Base-by-base conservation (phyloP, 2,888 invertebrate genomes). In the Creontiades dilutus region DNA sequence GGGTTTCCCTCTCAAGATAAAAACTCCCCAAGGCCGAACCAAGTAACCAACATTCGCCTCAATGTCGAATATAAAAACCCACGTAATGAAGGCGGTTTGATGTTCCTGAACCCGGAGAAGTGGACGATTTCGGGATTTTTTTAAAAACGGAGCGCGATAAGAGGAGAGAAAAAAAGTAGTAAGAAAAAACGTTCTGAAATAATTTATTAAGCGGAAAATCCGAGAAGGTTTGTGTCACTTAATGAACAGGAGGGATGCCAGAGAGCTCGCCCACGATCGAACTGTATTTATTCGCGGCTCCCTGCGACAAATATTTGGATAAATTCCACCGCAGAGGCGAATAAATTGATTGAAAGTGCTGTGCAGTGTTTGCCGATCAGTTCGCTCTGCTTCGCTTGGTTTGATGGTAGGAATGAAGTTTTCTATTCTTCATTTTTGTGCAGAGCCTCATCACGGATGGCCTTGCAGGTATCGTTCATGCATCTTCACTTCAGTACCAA, bases 271-370 rank as follows among this genome's bases (percentile, higher is more conserved):
- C 78, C 78, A 78, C 78, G 37, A 37, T 78, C 78, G 46, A 46
- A 78, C 78, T 28, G 19, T 78, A 78, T 78, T 78, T 78, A 78
- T 78, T 78, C 46, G 78, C 78, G n/a, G 78, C n/a, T 78, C 37
- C n/a, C n/a, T 13, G 16, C 78, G 28, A 16, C 27, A 28, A 37
- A 78, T 78, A 27, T 78, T 78, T 78, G 78, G 78, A 78, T 13
- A n/a, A 37, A 78, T 46, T 78, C 78, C 78, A 78, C 27, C 78
- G 19, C 16, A 37, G 5, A 1, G 14, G 19, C 46, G 13, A 27
- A 28, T 46, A 28, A 37, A 37, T 23, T 16, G 37, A 46, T 78
- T 27, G 78, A 78, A 78, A 16, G 78, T 46, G 28, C 11, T 28
- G 46, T 5, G 28, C 12, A 28, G 11, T 37, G 37, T 37, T n/a